Evolutionary conservation across 2,113 vertebrate genomes (phyloP).

Genomic region (Axis porcinus): DNA sequence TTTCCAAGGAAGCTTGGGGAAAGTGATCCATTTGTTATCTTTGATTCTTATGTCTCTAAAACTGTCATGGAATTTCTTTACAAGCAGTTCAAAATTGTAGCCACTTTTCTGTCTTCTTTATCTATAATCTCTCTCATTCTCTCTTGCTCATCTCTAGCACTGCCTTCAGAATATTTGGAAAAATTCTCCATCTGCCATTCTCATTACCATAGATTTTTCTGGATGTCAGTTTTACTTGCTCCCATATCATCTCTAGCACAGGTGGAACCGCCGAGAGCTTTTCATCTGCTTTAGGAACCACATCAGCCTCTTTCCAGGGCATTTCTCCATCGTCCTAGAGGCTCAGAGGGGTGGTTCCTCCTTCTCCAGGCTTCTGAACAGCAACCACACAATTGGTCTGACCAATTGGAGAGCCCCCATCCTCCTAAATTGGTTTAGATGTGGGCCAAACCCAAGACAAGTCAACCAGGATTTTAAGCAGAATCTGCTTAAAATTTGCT

Average conservation of each 20-base stretch:
- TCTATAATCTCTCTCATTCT: background rate
- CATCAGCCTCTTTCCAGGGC: background rate
- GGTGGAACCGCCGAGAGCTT: background rate
- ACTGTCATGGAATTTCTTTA: background rate
- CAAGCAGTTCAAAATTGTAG: background rate
- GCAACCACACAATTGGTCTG: background rate
- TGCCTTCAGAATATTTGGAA: background rate
- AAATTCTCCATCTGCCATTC: background rate
- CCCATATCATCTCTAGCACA: background rate
- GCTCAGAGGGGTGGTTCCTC: background rate
- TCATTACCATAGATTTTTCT: background rate
- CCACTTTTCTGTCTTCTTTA: background rate
- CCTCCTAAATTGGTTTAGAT: background rate
- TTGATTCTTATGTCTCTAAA: background rate
- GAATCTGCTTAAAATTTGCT: background rate
- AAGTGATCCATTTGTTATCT: background rate
- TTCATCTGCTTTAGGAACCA: rapidly evolving
- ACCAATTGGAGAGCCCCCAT: background rate
- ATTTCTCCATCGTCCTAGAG: background rate
- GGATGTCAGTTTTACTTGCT: background rate
- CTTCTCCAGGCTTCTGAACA: background rate
- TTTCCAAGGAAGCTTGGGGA: background rate
- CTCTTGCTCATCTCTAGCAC: background rate
- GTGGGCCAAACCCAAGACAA: background rate
- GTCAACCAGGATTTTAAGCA: background rate